These are phyloP conservation scores for Thaumatotibia leucotreta DNA, from an alignment of 1,140 invertebrate genomes.

Conservation along the genomic window DNA sequence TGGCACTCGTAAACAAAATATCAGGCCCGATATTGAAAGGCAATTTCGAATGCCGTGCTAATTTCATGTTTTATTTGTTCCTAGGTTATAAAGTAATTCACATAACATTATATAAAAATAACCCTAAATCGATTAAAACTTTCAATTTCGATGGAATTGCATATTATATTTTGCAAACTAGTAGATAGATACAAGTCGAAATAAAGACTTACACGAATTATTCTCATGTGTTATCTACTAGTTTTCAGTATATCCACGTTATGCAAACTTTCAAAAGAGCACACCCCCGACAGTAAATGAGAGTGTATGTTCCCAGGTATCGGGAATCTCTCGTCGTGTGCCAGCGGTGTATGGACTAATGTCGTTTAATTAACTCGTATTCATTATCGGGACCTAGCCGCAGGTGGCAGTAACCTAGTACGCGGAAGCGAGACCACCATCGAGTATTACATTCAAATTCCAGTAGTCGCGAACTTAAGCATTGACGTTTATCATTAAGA, in stretches of 20 bases:
- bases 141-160: no score
- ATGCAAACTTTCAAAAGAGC: not conserved
- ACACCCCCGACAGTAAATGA: slow-evolving; percentile 32
- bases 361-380: slow-evolving; percentile 73
- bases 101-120: no score
- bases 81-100: no score
- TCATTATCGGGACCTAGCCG: slow-evolving; percentile 58
- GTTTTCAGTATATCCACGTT: not conserved
- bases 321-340: slow-evolving; percentile 64
- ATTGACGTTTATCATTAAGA: not conserved
- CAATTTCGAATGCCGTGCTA: no score
- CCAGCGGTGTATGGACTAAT: slow-evolving; percentile 64
- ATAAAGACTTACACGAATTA: no score
- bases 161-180: no score
- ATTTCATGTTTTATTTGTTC: no score
- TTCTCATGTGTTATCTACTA: no score
- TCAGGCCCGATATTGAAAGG: no score
- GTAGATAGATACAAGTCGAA: no score
- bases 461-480: not conserved
- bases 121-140: no score
- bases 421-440: slow-evolving; percentile 42
- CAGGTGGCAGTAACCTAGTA: slow-evolving; percentile 38
- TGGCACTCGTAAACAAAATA: no score
- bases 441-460: not conserved
- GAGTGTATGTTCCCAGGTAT: slow-evolving; percentile 49